phyloP scores from a whole-genome alignment of 2,113 vertebrate genomes.

The Paramormyrops kingsleyae region DNA sequence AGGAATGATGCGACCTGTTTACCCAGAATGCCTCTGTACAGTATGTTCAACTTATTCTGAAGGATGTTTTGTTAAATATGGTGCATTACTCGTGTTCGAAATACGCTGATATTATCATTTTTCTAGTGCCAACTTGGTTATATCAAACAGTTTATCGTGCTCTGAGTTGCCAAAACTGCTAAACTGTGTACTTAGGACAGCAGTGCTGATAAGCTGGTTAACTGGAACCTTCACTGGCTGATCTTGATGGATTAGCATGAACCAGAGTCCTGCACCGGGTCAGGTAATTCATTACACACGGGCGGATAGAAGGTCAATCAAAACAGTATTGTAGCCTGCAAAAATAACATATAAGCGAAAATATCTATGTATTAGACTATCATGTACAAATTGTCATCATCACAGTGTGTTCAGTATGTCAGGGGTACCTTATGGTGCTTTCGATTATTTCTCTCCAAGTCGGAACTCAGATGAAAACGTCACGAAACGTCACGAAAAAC shows the following conservation, averaged over 20 bases:
- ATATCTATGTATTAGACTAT: no score
- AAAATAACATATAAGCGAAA: no score
- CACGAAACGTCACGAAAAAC: no score
- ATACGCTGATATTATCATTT: not conserved
- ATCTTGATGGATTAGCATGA: not conserved
- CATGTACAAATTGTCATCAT: no score
- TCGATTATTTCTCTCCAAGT: no score
- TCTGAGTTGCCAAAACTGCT: not conserved
- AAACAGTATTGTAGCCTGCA: no score
- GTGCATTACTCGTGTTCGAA: not conserved
- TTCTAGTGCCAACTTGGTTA: not conserved
- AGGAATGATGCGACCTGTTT: not conserved
- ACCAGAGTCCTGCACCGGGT: no score
- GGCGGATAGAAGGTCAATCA: no score
- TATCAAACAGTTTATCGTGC: not conserved
- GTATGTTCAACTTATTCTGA: not conserved
- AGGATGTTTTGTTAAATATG: not conserved
- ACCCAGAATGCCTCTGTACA: not conserved
- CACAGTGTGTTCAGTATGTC: no score
- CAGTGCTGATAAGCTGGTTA: not conserved
- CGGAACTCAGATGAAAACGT: no score
- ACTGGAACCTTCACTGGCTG: not conserved
- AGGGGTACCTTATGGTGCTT: no score
- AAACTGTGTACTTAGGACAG: not conserved
- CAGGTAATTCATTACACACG: no score